Evolutionary conservation across 2,113 vertebrate genomes (phyloP), one percentile per base, ranked within the genome.

Genomic region (Crotalus horridus): DNA sequence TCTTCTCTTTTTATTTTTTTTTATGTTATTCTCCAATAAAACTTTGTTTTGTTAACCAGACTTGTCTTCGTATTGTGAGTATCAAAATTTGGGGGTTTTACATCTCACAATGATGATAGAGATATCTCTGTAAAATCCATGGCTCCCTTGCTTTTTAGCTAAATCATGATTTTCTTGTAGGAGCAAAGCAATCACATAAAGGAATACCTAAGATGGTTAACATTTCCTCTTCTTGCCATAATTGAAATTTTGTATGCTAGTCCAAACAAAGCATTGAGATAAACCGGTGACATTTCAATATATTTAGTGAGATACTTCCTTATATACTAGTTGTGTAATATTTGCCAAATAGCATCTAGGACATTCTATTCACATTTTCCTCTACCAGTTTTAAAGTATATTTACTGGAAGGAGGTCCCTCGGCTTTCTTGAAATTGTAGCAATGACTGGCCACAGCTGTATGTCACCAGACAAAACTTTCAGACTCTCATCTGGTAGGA

Each of bases 401-500:
- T 53, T 51, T 64, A 61, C 26, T 94, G 53, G 24, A 81, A 55
- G 53, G 53, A 26, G 56, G 23, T 26, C 20, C 55, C 10, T 33
- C 1, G 48, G 13, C 4, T 58, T 89, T 74, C 26, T 3, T n/a
- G 17, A 1, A 23, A 89, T 17, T 46, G 1, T 89, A 53, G 51
- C 53, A 85, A 46, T 7, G 59, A 53, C 48, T 92, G 81, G 46
- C 85, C 29, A 64, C 85, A 87, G 54, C 55, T 87, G 81, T 87
- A 89, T 0, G 0, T 88, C 93, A 91, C 86, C 81, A 55, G 87
- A 92, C 81, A n/a, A 87, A 89, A 61, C 11, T 90, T 94, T 95
- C 94, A 94, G 93, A 88, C 88, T 94, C 55, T 91, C 24, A 59
- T 85, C 94, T 96, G 69, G 93, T 91, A 93, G 43, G 90, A 81